Evolutionary conservation across 2,888 invertebrate genomes (phyloP), one percentile per base, ranked within the genome.

Genomic region (Pollenia amentaria): DNA sequence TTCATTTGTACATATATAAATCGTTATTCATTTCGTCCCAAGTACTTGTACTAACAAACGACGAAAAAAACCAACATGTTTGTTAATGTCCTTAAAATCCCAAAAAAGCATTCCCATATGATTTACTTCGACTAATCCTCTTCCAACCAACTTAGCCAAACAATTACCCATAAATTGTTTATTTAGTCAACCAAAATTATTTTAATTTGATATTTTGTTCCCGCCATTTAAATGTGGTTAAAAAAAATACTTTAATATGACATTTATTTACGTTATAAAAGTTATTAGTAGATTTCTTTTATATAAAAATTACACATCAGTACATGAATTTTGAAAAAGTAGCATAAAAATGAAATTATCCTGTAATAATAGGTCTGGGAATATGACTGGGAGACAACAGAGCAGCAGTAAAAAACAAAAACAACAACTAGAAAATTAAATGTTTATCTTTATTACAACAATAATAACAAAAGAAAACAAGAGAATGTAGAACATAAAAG

Each of bases 161-260:
- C 72, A 67, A 78, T 78, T 84, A 84, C 78, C 73, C 78, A 73
- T 40, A 78, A 84, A 73, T 78, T 84, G 53, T 84, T 67, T 73
- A 78, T 82, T 82, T 82, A 85, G 73, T 81, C 85, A 85, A 85
- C 85, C 82, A 73, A 85, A 85, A 78, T 85, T 82, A 78, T 82
- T 82, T 82, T 85, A 85, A 85, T 85, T 69, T 82, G 81, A 85
- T 73, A 85, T 67, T 55, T 77, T 70, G 42, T 69, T 53, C 38
- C 60, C 16, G 3, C 48, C 18, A 6, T n/a, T 73, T 73, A 16
- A 64, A 6, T 9, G 21, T 44, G 40, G 21, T 29, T 62, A 60
- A 79, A 29, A 79, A 29, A 53, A 42, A 75, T 16, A 8, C 14
- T 18, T n/a, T 40, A 16, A 38, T 51, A 42, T 60, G 8, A 44